Evolutionary conservation across 2,113 vertebrate genomes (phyloP).

Genomic region (Sceloporus undulatus): DNA sequence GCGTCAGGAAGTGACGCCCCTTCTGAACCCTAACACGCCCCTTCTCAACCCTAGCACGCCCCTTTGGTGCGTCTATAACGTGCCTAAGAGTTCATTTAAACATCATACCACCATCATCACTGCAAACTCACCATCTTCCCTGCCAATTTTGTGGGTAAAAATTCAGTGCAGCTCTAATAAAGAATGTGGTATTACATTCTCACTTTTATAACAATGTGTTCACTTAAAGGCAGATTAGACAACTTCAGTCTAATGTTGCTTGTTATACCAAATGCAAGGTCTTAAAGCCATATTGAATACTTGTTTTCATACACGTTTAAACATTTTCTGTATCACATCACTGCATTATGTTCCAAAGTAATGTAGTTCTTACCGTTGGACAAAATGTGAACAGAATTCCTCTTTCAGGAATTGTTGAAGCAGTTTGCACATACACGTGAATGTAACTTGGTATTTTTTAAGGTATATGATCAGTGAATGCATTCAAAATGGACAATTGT

Average conservation of each 20-base stretch:
- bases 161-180: neutral
- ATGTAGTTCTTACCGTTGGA: slow-evolving; percentile 45
- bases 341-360: slow-evolving; percentile 46
- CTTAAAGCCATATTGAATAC: slow-evolving; percentile 63
- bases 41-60: too few species aligned
- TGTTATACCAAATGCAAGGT: slow-evolving; percentile 56
- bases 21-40: too few species aligned
- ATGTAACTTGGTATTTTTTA: slow-evolving; percentile 34
- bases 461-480: slow-evolving; percentile 40
- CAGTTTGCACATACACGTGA: slow-evolving; percentile 42
- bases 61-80: too few species aligned
- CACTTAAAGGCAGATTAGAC: slow-evolving; percentile 28
- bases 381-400: slow-evolving; percentile 21
- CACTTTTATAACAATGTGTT: slow-evolving; percentile 57
- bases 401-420: neutral
- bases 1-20: too few species aligned
- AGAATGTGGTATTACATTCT: slow-evolving; percentile 49
- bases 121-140: neutral
- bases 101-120: neutral
- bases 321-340: slow-evolving; percentile 44
- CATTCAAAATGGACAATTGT: neutral
- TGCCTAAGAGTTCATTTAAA: neutral
- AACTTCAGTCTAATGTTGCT: slow-evolving; percentile 54
- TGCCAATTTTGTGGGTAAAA: neutral
- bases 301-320: slow-evolving; percentile 34